Evolutionary conservation across 2,113 vertebrate species (phyloP), one percentile per base, ranked within the genome.

Genomic region (Ascaphus truei): DNA sequence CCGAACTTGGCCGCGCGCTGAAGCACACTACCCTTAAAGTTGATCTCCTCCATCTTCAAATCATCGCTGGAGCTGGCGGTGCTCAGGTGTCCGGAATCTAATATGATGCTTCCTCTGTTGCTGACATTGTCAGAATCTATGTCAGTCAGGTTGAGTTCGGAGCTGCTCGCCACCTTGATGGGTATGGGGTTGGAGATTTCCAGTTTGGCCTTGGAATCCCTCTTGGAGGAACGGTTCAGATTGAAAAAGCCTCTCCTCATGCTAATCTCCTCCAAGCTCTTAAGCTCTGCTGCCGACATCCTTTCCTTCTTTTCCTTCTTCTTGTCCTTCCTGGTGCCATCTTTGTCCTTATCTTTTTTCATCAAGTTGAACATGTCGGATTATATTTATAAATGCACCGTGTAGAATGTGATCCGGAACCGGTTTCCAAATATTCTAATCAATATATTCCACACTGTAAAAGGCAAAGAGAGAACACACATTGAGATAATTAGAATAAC

Each of bases 151-250:
- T 81, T 90, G 68, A 98, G 86, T 78, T 99, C 96, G 0, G 85
- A 86, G 85, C 86, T 91, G 1, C 88, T 94, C 18, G 93, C 91
- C 68, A 97, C 93, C 77, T 95, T 96, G 76, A 99, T 95, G 36
- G 95, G 95, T 56, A 98, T 98, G 25, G 97, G 96, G 81, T 89
- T 90, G 48, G 96, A 99, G 76, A 98, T 98, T 82, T 98, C 95
- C 84, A 97, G 68, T 66, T 91, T 95, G 2, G 77, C 76, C 84
- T 83, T 94, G 1, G 88, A 84, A 11, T 97, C 94, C 27, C 90
- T 81, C 73, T 98, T 99, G 55, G 93, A 93, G 52, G 90, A 88
- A 9, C 96, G 92, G 76, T 92, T 93, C 65, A 97, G 86, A 75
- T 94, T 80, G 85, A 99, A 99, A 79, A 99, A 95, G 59, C 96